Evolutionary conservation across 2,113 vertebrate species (phyloP), one percentile per base, ranked within the genome.

Genomic region (Phaethon lepturus): DNA sequence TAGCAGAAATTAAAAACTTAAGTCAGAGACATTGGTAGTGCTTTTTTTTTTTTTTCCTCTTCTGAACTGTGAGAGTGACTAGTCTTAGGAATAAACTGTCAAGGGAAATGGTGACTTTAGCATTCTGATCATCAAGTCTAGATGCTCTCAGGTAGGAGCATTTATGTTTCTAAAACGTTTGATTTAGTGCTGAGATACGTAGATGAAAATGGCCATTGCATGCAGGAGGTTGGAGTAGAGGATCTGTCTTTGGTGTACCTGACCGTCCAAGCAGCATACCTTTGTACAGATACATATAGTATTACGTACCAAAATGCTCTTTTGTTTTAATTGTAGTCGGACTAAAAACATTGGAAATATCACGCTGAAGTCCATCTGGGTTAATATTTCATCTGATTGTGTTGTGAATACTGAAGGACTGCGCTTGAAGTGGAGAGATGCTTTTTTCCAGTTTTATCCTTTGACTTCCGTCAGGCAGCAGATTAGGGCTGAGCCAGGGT

Each of bases 401-500:
- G 26, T 28, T 52, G 45, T 6, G 40, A 69, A 15, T 71, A 10
- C 29, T 16, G 24, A 60, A 74, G 24, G 45, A 68, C 33, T 31
- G 5, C 0, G 0, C 82, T 24, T 45, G 18, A 77, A 56, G 28
- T 8, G 20, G 53, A 64, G 24, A 67, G 20, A n/a, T 17, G 5
- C 5, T n/a, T 69, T 90, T 76, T 75, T 53, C 28, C 10, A 19
- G 11, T 59, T 50, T 63, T 74, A 7, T 62, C 11, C 60, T 80
- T 80, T 87, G 59, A 7, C 26, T 81, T 81, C 9, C 1, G 4
- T 72, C 52, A 92, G n/a, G n/a, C 12, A 77, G 68, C 25, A 59
- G 31, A 28, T 60, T 22, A 45, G 63, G 12, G 6, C 52, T 68
- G n/a, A 77, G 33, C 25, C 25, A 16, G 28, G 44, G 28, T 68